These are phyloP conservation scores for Eupithecia tripunctaria DNA, from an alignment of 2,888 invertebrate species.

Conservation along the genomic window DNA sequence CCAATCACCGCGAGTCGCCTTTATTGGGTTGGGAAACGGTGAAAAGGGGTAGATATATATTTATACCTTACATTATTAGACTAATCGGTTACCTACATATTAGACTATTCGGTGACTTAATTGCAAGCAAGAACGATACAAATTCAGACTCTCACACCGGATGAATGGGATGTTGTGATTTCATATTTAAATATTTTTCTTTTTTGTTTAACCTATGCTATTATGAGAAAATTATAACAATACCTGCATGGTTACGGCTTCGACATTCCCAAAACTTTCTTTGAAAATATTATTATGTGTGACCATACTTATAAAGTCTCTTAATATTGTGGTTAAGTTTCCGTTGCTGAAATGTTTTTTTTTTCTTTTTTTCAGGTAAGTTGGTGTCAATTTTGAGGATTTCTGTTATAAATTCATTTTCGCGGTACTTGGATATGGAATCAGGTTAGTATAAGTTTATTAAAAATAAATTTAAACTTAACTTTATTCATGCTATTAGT, in stretches of 20 bases:
- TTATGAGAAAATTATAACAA: conserved; percentile 48
- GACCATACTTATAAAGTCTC: not conserved
- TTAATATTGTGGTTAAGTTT: not conserved
- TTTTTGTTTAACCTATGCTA: conserved; percentile 22
- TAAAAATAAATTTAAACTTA: too few relatives aligned
- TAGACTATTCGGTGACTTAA: not conserved
- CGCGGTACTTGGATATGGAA: not conserved
- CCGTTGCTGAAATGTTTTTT: not conserved
- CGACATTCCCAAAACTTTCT: conserved; percentile 36
- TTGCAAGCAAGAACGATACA: not conserved
- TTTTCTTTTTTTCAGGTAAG: conserved; percentile 39
- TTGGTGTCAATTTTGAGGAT: not conserved
- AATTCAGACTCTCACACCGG: conserved; percentile 24
- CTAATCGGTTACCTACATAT: not conserved
- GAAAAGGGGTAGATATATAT: too few relatives aligned
- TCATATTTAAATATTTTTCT: conserved; percentile 38
- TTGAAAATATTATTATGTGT: conserved; percentile 17
- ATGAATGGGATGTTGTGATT: conserved; percentile 23
- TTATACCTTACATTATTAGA: not conserved
- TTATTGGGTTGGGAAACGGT: too few relatives aligned
- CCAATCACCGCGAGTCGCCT: too few relatives aligned
- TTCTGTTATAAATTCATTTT: not conserved
- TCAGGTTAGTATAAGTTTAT: not conserved
- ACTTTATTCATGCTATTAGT: too few relatives aligned
- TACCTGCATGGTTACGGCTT: conserved; percentile 12